phyloP scores from a whole-genome alignment of 2,113 vertebrate genomes.

The Lophotis ruficrista region DNA sequence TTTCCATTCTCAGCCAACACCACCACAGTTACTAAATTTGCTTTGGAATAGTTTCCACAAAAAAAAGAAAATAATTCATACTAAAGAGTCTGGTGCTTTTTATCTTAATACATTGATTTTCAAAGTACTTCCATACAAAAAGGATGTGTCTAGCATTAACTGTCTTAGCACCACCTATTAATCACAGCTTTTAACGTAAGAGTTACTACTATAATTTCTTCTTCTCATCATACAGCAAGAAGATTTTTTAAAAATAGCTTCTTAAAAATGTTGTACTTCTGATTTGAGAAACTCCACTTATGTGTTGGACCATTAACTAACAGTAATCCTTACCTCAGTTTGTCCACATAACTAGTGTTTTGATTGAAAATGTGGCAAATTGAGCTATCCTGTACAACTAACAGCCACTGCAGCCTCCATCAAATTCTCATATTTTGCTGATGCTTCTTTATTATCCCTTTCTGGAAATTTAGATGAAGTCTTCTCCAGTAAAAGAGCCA shows the following conservation, averaged over 20 bases:
- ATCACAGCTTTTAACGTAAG: background rate
- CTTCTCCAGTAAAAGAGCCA: background rate
- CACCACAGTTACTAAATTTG: background rate
- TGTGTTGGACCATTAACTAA: background rate
- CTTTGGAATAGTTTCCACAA: background rate
- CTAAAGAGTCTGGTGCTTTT: background rate
- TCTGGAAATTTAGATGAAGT: background rate
- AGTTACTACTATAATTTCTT: background rate
- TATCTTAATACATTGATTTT: background rate
- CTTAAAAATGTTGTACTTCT: background rate
- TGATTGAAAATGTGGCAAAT: fast-evolving
- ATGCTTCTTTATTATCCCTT: background rate
- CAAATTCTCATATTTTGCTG: background rate
- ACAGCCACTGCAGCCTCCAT: background rate
- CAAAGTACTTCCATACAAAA: background rate
- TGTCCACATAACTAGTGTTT: background rate
- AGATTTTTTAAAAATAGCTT: background rate
- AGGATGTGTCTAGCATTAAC: background rate
- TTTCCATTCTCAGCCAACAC: background rate
- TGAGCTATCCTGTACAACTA: background rate
- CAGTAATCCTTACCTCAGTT: background rate
- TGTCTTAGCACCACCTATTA: background rate
- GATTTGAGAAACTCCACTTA: background rate
- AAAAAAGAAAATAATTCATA: background rate
- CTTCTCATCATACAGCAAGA: background rate